Evolutionary conservation across 64 coral and sea anemone species (phyloP).

Genomic region (Platygyra sinensis): DNA sequence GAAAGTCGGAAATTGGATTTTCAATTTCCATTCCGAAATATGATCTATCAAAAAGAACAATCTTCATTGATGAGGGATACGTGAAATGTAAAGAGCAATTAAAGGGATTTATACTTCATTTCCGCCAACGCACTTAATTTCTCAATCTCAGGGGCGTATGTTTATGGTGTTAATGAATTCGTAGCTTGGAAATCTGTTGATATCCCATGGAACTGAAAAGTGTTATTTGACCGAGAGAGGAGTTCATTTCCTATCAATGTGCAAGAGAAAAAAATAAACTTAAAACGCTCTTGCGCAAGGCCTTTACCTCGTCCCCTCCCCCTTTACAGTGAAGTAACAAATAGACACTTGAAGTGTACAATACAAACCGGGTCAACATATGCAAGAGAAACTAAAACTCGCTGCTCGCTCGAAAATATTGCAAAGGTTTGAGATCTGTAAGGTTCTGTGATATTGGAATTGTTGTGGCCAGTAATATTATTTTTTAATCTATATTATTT

Average conservation of each 20-base stretch:
- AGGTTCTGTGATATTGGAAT: neutral
- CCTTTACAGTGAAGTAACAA: constrained; percentile 9
- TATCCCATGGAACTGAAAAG: constrained; percentile 41
- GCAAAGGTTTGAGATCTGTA: neutral
- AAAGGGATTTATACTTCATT: constrained; percentile 26
- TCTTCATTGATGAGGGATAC: constrained; percentile 27
- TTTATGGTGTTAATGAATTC: constrained; percentile 24
- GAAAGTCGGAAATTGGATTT: constrained; percentile 41
- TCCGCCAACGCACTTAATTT: constrained; percentile 30
- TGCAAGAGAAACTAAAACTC: neutral
- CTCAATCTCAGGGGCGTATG: neutral
- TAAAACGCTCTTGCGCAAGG: neutral
- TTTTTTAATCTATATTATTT: no score
- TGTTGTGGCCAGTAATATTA: neutral
- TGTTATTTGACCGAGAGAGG: constrained; percentile 17
- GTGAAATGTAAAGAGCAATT: constrained; percentile 44
- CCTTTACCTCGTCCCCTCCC: constrained; percentile 4
- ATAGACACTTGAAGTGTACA: constrained; percentile 8
- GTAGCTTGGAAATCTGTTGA: constrained; percentile 20
- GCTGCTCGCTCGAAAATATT: neutral
- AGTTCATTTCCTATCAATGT: constrained; percentile 38
- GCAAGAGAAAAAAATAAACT: constrained; percentile 24
- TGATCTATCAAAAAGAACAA: constrained; percentile 36
- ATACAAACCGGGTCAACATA: neutral
- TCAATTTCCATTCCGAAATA: constrained; percentile 43